Percentiles rank a stretch among this genome's conserved stretches.
Conservation (phyloP, 2,113 vertebrate genomes). For the Ifrita kowaldi region DNA sequence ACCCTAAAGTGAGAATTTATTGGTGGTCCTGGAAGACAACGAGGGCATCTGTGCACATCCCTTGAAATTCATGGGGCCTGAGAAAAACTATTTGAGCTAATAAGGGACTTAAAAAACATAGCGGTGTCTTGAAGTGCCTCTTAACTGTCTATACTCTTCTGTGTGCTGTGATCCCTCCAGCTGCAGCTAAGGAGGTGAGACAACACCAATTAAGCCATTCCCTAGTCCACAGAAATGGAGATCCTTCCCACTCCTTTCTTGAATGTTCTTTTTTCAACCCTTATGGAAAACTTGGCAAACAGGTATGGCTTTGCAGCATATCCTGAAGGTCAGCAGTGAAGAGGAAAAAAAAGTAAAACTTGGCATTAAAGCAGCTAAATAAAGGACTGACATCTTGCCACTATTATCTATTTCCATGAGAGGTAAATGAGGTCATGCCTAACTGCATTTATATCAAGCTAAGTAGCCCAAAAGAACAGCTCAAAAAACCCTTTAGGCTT, state of each 20-base stretch:
- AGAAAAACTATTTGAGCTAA: not conserved
- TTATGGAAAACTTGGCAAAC: not conserved
- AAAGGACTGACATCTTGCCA: slow-evolving; percentile 9
- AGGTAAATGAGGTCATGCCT: slow-evolving; percentile 44
- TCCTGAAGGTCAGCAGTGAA: slow-evolving; percentile 12
- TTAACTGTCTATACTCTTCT: not conserved
- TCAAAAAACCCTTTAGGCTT: slow-evolving; percentile 20
- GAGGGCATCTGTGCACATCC: not conserved
- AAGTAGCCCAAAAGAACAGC: slow-evolving; percentile 34
- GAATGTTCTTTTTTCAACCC: not conserved
- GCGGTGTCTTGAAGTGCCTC: not conserved
- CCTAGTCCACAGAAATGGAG: not conserved
- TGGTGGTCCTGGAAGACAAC: not conserved
- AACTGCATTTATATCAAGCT: slow-evolving; percentile 34
- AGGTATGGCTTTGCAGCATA: not conserved
- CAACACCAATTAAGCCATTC: not conserved
- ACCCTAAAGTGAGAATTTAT: not conserved
- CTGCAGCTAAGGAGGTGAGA: not conserved
- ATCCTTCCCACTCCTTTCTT: not conserved
- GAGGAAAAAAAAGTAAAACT: not conserved
- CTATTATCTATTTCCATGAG: slow-evolving; percentile 15
- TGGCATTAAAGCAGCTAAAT: not conserved
- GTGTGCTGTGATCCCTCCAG: not conserved
- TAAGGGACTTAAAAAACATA: not conserved
- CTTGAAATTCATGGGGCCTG: not conserved